Base-by-base conservation (phyloP, 2,113 vertebrate genomes). In the Girardinichthys multiradiatus region DNA sequence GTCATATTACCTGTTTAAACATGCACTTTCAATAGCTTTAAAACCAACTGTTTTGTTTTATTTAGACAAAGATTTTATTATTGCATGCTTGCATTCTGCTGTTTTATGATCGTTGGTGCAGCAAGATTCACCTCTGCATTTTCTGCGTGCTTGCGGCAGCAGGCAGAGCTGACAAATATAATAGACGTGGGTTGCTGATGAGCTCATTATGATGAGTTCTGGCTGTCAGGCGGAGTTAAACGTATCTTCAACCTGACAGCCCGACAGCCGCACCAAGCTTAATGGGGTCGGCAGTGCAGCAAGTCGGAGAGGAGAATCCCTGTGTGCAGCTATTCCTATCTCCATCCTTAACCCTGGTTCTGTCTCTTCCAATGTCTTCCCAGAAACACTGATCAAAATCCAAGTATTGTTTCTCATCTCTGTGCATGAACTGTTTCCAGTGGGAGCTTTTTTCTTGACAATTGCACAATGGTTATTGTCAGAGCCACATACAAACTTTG, bases 241-340 rank as follows among this genome's bases (percentile, higher is more conserved):
- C 45, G 51, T 27, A 51, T 74, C 88, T 79, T 83, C 69, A 74
- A 86, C 83, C 86, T 88, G 87, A 87, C 86, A 88, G 79, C 70
- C 45, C 62, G 80, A 82, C 83, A 85, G 81, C 74, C 42, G 29
- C 37, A 74, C 66, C 37, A 2, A 63, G 71, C 68, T 72, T 92
- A 90, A 90, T 89, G 85, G 87, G 74, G 83, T 83, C 68, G 59
- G 14, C 78, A 21, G 78, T 58, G 84, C 81, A 75, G 59, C 9
- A 14, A 80, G 79, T 45, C 45, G 76, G 70, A 62, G 61, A 78
- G 71, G 75, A 81, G 74, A 85, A 75, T 85, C 80, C 76, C 77
- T 0, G 13, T 24, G 80, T 64, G 74, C 35, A 74, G 86, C 74
- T 57, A 79, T 80, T 77, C 72, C 79, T 62, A 3, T 84, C 84